Base-by-base conservation (phyloP, 2,113 vertebrate genomes). In the Rhizomys pruinosus region DNA sequence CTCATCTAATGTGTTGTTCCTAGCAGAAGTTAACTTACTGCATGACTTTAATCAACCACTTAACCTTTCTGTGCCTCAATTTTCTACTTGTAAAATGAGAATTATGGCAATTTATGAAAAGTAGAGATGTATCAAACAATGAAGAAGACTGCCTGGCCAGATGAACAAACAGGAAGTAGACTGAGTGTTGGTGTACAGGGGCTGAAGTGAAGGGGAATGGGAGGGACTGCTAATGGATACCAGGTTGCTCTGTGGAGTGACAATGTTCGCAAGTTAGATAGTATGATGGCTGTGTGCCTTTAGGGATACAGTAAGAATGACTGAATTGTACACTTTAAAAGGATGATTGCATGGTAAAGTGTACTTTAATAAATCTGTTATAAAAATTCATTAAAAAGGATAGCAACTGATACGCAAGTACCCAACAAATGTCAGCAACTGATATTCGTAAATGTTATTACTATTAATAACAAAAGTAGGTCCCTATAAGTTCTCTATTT, bases 381-480 rank as follows among this genome's bases (percentile, higher is more conserved):
- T 73, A 87, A 95, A 90, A 92, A 27, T 61, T 79, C 23, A 87
- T 93, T 64, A 96, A 90, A 91, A 72, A 96, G 81, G 93, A 94
- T 79, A 95, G 71, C 91, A 84, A 47, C 61, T 80, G 69, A 59
- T 63, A 95, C 93, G 90, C 22, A 93, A 86, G 74, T 97, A 7
- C 66, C 79, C 89, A 96, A 91, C 94, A 94, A 94, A 72, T 93
- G 80, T 94, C 80, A 94, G 72, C 39, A 87, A 95, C 88, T 92
- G 96, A 52, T 94, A 90, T 1, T 66, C 91, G 47, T 84, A 93
- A 61, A 81, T 82, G 82, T 17, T 92, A 34, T 93, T 16, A 81
- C 88, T 82, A 89, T 82, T 91, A 89, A 90, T 90, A 94, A 39
- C 84, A 74, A 79, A 85, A 91, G 34, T 94, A 91, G 94, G 37